Base-by-base conservation (phyloP, 1,140 invertebrate genomes). In the Teleogryllus occipitalis region DNA sequence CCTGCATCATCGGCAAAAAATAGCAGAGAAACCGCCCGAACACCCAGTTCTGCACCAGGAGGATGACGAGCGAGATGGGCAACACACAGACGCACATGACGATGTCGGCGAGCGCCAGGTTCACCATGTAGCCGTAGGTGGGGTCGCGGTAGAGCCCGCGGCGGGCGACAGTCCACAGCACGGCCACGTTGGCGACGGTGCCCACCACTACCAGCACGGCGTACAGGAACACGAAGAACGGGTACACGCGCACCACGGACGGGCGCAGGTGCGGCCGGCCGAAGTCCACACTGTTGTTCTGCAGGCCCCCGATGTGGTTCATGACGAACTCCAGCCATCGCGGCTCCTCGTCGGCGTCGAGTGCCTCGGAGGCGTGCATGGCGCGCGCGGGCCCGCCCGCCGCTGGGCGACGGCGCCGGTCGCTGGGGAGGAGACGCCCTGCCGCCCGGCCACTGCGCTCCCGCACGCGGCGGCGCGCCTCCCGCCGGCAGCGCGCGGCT, bases 21-120 rank as follows among this genome's bases (percentile, higher is more conserved):
- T 90, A 93, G 84, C 93, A 94, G n/a, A 93, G 83, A 82, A 93
- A 91, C 80, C 91, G 90, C 8, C 92, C 93, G 81, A 93, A 91
- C 74, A 93, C 87, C 92, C 92, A 94, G 84, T 94, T 93, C 82
- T 92, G 89, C 54, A 93, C 85, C 5, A 93, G 87, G 81, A 93
- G 86, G 49, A 93, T 91, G 79, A 90, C 89, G 77, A 94, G 82
- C 1, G 92, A 90, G 1, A 93, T 87, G 7, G 93, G 93, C 81
- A 94, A 82, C 8, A 92, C 91, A 78, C 92, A 83, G 12, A 90
- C 82, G 83, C 92, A 92, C 84, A 93, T 92, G 18, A 93, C 85
- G 0, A 93, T 84, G 83, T 93, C 91, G 78, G 92, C 90, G 21
- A 93, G 83, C 0, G 90, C 90, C 82, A 93, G 86, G 82, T 93